Percentiles rank a stretch among this genome's conserved stretches.
phyloP scores from a whole-genome alignment of 2,113 vertebrate genomes.

The Micronycteris hirsuta region DNA sequence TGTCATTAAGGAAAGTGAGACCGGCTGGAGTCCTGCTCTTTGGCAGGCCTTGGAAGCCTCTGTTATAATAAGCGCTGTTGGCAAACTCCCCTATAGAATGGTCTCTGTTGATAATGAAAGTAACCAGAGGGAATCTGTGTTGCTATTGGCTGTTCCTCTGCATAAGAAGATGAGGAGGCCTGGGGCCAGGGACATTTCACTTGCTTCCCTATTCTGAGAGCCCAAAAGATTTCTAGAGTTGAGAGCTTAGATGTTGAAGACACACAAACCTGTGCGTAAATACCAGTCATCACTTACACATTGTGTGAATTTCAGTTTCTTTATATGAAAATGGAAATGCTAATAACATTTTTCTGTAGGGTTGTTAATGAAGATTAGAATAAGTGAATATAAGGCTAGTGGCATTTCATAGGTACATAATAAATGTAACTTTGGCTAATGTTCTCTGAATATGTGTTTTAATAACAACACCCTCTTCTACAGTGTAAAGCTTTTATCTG shows the following conservation, averaged over 20 bases:
- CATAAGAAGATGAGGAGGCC: background rate
- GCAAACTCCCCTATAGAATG: constrained; percentile 26
- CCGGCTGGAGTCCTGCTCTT: constrained; percentile 49
- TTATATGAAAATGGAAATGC: background rate
- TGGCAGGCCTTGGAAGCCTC: constrained; percentile 34
- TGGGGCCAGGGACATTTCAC: background rate
- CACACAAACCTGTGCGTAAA: background rate
- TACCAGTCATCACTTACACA: background rate
- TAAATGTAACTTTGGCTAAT: background rate
- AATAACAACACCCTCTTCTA: background rate
- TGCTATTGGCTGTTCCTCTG: background rate
- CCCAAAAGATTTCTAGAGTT: background rate
- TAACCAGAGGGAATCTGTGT: constrained; percentile 18
- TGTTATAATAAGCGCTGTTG: constrained; percentile 56
- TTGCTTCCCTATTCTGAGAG: background rate
- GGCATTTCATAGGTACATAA: background rate
- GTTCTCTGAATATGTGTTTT: background rate
- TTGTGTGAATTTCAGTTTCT: background rate
- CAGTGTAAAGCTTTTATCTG: background rate
- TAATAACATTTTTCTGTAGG: background rate
- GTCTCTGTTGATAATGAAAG: constrained; percentile 51
- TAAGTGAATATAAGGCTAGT: background rate
- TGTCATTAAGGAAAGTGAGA: constrained; percentile 45
- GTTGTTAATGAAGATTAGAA: background rate
- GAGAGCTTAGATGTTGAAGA: background rate